These are phyloP conservation scores for Sylvilagus floridanus DNA, from an alignment of 2,797 vertebrate species.

Conservation along the genomic window DNA sequence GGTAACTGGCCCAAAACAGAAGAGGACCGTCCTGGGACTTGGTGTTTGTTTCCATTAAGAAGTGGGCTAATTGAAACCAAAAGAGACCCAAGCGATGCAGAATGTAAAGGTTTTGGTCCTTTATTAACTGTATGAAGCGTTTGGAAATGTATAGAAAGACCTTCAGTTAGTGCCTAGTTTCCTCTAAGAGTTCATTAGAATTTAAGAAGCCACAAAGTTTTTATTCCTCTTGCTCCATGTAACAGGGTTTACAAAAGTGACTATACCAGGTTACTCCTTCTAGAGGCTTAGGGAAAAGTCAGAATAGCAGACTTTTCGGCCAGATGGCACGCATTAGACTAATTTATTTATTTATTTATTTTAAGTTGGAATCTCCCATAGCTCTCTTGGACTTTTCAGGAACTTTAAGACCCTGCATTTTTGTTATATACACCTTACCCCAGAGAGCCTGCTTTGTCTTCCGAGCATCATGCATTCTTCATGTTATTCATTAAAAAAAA, in stretches of 20 bases:
- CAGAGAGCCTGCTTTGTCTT: not conserved
- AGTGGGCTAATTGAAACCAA: not conserved
- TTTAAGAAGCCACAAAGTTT: not conserved
- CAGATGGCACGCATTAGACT: not conserved
- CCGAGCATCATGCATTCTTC: not conserved
- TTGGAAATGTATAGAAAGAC: not conserved
- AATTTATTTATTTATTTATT: not conserved
- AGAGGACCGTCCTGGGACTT: not conserved
- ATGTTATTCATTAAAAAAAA: not conserved
- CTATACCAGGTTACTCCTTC: not conserved
- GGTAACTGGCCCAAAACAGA: not conserved
- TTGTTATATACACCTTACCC: not conserved
- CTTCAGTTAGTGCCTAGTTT: not conserved
- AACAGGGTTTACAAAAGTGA: not conserved
- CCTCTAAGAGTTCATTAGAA: not conserved
- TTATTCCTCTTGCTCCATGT: not conserved
- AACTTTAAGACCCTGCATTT: not conserved
- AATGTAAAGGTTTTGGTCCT: not conserved
- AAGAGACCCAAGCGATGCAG: not conserved
- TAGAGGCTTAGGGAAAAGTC: not conserved
- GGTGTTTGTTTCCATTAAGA: rapidly evolving
- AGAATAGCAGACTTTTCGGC: not conserved
- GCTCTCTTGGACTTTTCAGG: not conserved
- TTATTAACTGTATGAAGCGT: not conserved
- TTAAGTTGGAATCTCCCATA: not conserved